Evolutionary conservation across 2,113 vertebrate genomes (phyloP).

Genomic region (Platycercus adscitus): DNA sequence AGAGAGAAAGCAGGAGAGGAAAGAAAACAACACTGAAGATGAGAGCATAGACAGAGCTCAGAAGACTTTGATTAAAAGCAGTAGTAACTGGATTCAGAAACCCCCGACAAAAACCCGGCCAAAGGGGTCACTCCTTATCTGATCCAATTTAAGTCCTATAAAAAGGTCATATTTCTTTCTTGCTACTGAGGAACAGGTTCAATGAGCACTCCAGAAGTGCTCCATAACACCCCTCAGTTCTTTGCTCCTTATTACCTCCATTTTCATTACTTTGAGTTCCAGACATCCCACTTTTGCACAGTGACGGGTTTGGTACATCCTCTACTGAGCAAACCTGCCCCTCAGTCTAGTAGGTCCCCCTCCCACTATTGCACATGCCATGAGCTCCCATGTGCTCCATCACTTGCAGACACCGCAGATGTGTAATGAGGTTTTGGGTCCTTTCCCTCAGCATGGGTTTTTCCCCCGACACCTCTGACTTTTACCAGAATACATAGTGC

Average conservation of each 20-base stretch:
- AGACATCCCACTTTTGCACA: not conserved
- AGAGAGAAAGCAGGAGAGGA: not conserved
- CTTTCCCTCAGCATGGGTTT: not conserved
- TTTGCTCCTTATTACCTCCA: not conserved
- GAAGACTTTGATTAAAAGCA: not conserved
- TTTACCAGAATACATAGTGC: not conserved
- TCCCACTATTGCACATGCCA: not conserved
- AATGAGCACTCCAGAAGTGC: not conserved
- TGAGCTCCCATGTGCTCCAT: not conserved
- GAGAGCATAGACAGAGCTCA: not conserved
- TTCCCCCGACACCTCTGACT: accelerated
- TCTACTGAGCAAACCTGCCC: not conserved
- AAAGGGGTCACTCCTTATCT: not conserved
- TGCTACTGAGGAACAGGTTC: not conserved
- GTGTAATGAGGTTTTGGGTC: not conserved
- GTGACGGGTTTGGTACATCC: not conserved
- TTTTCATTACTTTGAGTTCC: not conserved
- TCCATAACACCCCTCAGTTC: not conserved
- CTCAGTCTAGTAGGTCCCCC: not conserved
- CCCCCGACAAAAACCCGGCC: not conserved
- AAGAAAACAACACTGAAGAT: not conserved
- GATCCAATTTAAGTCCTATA: not conserved
- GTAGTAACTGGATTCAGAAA: not conserved
- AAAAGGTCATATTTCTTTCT: not conserved
- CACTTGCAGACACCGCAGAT: not conserved